Evolutionary conservation across 37 sponge, comb jelly and placozoan species (phyloP).

Genomic region (Aphrocallistes beatrix): DNA sequence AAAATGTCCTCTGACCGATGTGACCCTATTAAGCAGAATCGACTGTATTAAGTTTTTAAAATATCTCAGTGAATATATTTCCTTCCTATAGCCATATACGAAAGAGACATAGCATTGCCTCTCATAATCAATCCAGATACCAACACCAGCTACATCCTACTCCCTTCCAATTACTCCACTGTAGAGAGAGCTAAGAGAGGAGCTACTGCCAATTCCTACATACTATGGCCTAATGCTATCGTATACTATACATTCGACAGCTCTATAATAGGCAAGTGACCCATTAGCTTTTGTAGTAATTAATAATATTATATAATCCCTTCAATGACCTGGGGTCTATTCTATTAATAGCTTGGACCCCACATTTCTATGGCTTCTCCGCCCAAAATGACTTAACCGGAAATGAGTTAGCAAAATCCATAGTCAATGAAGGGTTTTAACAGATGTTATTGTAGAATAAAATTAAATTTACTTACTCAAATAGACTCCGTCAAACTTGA

Average conservation of each 20-base stretch:
- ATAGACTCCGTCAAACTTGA: conserved; percentile 26
- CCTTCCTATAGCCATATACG: not conserved
- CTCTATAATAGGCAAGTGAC: conserved; percentile 32
- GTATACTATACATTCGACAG: conserved; percentile 31
- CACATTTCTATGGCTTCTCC: no score
- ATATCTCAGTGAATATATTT: no score
- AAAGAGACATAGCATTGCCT: not conserved
- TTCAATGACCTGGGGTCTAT: no score
- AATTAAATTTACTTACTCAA: not conserved
- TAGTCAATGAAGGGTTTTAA: no score
- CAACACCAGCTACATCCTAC: not conserved
- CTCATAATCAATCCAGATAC: not conserved
- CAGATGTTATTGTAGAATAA: not conserved
- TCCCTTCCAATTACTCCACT: not conserved
- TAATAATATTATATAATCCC: not conserved
- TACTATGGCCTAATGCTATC: conserved; percentile 49
- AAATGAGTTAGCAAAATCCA: no score
- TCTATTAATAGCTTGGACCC: no score
- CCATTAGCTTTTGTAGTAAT: no score
- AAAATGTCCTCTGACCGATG: no score
- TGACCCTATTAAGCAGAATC: no score
- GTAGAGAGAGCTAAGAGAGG: conserved; percentile 33
- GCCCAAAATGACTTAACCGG: no score
- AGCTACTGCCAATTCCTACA: conserved; percentile 27
- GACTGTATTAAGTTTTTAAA: no score